Conservation (phyloP, 2,113 vertebrate genomes). For the Paradoxurus hermaphroditus region DNA sequence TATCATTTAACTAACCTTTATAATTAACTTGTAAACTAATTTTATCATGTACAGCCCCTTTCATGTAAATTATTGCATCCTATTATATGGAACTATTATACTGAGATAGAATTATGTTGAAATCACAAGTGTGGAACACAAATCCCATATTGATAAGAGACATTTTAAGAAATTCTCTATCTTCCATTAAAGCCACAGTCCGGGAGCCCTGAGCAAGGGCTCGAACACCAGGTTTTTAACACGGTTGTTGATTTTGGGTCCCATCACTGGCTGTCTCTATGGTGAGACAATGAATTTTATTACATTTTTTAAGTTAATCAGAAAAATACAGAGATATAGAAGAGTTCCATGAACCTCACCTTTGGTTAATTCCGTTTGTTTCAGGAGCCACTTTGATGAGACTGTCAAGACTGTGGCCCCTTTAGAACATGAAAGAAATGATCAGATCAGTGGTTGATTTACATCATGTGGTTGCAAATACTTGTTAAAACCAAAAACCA, state of each 20-base stretch:
- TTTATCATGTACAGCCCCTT: not conserved
- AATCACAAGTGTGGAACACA: not conserved
- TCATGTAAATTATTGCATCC: not conserved
- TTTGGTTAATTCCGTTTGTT: slow-evolving; percentile 33
- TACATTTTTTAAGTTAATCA: not conserved
- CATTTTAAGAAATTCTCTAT: not conserved
- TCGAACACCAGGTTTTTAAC: not conserved
- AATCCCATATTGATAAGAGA: not conserved
- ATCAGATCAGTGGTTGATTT: not conserved
- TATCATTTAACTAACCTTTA: not conserved
- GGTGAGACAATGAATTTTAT: not conserved
- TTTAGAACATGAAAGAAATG: slow-evolving; percentile 53
- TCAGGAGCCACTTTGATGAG: slow-evolving; percentile 42
- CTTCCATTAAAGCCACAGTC: not conserved
- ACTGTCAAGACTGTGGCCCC: slow-evolving; percentile 45
- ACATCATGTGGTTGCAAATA: not conserved
- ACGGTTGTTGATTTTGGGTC: not conserved
- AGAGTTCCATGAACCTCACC: slow-evolving; percentile 44
- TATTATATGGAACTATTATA: not conserved
- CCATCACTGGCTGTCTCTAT: not conserved
- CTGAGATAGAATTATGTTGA: not conserved
- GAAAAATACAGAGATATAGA: not conserved
- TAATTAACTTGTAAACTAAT: not conserved
- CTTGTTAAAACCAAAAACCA: slow-evolving; percentile 10
- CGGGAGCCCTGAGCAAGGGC: not conserved